A percentile compares a stretch with the other conserved stretches of the same genome.
Evolutionary conservation across 2,113 vertebrate genomes (phyloP).

Genomic region (Potamarius usumacintae): DNA sequence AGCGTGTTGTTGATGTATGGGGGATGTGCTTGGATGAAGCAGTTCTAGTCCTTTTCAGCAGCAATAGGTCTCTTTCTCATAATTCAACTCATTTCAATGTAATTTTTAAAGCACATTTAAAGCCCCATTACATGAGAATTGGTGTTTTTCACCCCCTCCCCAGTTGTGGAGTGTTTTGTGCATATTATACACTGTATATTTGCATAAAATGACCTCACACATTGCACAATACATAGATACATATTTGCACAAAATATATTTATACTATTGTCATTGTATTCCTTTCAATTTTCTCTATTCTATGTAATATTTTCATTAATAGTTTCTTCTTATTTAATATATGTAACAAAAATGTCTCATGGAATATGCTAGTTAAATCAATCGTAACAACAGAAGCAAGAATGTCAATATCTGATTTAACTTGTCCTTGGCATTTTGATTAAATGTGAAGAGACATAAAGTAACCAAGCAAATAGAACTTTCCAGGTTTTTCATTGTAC

Average conservation of each 20-base stretch:
- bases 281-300: background rate
- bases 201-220: background rate
- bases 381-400: background rate
- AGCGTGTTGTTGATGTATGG: background rate
- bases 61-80: slow-evolving; percentile 41
- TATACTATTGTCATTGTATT: background rate
- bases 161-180: background rate
- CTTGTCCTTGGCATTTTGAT: background rate
- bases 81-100: background rate
- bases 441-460: background rate
- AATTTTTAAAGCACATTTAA: too few species aligned
- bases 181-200: background rate
- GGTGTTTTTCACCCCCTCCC: too few species aligned
- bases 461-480: background rate
- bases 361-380: background rate
- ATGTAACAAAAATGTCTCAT: background rate
- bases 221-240: background rate
- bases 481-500: too few species aligned
- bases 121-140: too few species aligned
- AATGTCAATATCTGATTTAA: background rate
- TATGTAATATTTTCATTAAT: background rate
- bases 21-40: background rate
- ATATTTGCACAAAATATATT: background rate
- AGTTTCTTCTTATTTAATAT: background rate
- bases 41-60: background rate